Percentiles rank a stretch among this genome's conserved stretches.
Conservation (phyloP, 2,113 vertebrate genomes). For the Sylvietta virens region DNA sequence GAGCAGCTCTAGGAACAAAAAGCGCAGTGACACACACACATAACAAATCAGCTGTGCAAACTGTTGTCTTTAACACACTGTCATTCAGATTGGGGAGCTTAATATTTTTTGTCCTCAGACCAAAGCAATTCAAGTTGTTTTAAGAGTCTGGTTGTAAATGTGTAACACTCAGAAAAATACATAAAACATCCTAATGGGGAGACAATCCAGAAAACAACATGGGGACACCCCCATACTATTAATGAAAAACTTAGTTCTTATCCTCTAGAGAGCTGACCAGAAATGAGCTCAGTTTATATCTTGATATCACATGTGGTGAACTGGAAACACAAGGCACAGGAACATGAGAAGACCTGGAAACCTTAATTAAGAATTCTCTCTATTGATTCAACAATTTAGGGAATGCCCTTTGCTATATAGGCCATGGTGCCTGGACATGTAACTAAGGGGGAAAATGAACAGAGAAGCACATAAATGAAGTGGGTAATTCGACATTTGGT, state of each 20-base stretch:
- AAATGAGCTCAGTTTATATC: not conserved
- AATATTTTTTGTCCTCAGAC: not conserved
- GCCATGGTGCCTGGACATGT: not conserved
- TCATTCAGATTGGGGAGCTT: not conserved
- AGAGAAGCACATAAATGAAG: not conserved
- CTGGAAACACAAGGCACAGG: not conserved
- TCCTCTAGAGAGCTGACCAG: not conserved
- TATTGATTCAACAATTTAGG: not conserved
- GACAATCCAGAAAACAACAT: not conserved
- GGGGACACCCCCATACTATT: not conserved
- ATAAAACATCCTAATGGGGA: not conserved
- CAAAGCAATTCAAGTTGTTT: not conserved
- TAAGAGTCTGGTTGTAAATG: not conserved
- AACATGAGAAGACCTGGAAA: not conserved
- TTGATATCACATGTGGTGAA: not conserved
- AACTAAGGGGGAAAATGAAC: not conserved
- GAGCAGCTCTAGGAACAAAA: slow-evolving; percentile 72
- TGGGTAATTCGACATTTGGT: not conserved
- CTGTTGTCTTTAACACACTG: not conserved
- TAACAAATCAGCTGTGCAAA: not conserved
- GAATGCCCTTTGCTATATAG: not conserved
- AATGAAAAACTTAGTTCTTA: not conserved
- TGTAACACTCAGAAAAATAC: not conserved
- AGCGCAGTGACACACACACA: not conserved
- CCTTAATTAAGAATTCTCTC: not conserved